Percentiles rank a stretch among this genome's conserved stretches.
These are phyloP conservation scores for Pogonomyrmex californicus DNA, from an alignment of 1,140 invertebrate species.

Conservation along the genomic window DNA sequence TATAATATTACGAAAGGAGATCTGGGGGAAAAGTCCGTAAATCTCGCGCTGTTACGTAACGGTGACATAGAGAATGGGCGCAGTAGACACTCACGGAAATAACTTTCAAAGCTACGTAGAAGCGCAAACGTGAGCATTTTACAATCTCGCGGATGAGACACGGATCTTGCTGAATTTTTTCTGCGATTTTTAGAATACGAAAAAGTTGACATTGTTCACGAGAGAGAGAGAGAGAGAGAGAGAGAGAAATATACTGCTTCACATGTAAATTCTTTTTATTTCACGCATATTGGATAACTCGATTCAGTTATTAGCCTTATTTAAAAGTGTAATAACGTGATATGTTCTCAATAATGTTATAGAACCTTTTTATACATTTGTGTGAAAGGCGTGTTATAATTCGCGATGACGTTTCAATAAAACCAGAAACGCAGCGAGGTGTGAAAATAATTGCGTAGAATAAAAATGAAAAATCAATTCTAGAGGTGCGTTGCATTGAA, in stretches of 20 bases:
- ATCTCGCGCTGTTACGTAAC: slow-evolving; percentile 32
- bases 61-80: slow-evolving; percentile 15
- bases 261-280: slow-evolving; percentile 2
- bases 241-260: neutral
- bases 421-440: neutral
- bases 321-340: neutral
- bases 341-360: neutral
- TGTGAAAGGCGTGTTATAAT: neutral
- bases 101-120: slow-evolving; percentile 47
- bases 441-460: slow-evolving; percentile 26
- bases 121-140: slow-evolving; percentile 55
- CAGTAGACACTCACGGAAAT: slow-evolving; percentile 34
- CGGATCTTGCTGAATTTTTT: neutral
- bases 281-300: neutral
- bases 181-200: slow-evolving; percentile 17
- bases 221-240: no score
- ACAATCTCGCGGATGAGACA: slow-evolving; percentile 46
- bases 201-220: slow-evolving; percentile 29
- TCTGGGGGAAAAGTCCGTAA: slow-evolving; percentile 19
- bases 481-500: slow-evolving; percentile 20
- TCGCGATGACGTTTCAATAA: neutral
- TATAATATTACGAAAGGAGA: neutral
- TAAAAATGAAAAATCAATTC: neutral
- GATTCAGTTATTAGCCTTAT: neutral
- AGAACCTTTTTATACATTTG: neutral